Base-by-base conservation (phyloP, 30 jellyfish, hydroid and myxozoan species). In the Sanderia malayensis region DNA sequence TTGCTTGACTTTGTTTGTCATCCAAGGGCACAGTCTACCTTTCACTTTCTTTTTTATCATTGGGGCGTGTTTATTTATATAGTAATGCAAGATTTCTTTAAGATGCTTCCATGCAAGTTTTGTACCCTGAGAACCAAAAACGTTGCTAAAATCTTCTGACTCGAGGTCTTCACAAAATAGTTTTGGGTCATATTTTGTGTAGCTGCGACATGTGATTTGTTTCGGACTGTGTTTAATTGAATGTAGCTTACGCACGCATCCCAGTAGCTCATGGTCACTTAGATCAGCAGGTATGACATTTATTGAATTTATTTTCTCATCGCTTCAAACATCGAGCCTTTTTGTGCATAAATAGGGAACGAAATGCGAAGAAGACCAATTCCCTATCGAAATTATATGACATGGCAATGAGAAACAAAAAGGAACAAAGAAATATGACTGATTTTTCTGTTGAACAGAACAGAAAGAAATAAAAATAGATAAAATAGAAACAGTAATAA, bases 21-120 rank as follows among this genome's bases (percentile, higher is more conserved):
- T 22, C 72, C 83, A 71, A 44, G 83, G 83, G 30, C 72, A 45
- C 13, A 71, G 72, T 55, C 74, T 71, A 6, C 83, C 83, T 49
- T 71, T 70, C 89, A 79, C 37, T 27, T 47, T 49, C 26, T 79
- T 70, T 7, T 69, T 70, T 8, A 45, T 45, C 74, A 71, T 6
- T 19, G 83, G 83, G 23, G 83, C 72, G 31, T 71, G 71, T 25
- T 71, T 71, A 29, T 71, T 31, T 46, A 71, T 45, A 25, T 26
- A 45, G 26, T 45, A 27, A 24, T 2, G 8, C 30, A 71, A 27
- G 58, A 71, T 71, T 4, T 20, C 4, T 45, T 71, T 71, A 23
- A 46, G 26, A 45, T 45, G 53, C 24, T 2, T 25, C 83, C 47
- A 71, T 46, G 71, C 83, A 0, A 8, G 8, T 2, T 70, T 20